Conservation (phyloP, 2,888 invertebrate species). For the Rhagonycha fulva region DNA sequence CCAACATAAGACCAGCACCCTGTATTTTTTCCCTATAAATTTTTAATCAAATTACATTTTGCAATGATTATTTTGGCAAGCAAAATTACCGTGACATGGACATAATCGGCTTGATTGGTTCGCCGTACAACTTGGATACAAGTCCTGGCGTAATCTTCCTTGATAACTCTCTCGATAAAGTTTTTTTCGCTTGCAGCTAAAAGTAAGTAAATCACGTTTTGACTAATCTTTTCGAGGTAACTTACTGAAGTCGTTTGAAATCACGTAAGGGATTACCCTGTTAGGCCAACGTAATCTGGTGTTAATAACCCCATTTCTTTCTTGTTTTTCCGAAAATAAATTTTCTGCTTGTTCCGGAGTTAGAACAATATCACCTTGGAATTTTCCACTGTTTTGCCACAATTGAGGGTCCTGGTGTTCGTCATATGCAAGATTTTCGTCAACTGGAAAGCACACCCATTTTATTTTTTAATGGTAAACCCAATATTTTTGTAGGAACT, state of each 20-base stretch:
- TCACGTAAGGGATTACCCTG: not conserved
- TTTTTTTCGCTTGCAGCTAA: not conserved
- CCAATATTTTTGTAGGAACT: not conserved
- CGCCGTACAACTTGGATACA: not conserved
- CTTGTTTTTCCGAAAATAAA: not conserved
- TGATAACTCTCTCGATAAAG: not conserved
- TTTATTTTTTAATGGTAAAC: not conserved
- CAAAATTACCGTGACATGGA: not conserved
- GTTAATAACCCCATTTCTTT: not conserved
- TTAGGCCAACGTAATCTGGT: not conserved
- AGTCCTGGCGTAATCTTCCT: not conserved
- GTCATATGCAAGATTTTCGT: not conserved
- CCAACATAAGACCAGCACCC: constrained; percentile 20
- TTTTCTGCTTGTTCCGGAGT: not conserved
- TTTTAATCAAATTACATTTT: not conserved
- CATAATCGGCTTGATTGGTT: not conserved
- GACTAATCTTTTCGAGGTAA: not conserved
- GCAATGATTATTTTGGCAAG: not conserved
- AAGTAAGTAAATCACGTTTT: not conserved
- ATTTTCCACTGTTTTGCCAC: constrained; percentile 10
- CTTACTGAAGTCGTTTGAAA: not conserved
- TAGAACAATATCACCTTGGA: constrained; percentile 11
- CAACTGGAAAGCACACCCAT: not conserved
- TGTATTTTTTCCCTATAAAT: constrained; percentile 11
- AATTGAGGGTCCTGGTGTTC: not conserved